Base-by-base conservation (phyloP, 2,888 invertebrate species). In the Agrotis exclamationis region DNA sequence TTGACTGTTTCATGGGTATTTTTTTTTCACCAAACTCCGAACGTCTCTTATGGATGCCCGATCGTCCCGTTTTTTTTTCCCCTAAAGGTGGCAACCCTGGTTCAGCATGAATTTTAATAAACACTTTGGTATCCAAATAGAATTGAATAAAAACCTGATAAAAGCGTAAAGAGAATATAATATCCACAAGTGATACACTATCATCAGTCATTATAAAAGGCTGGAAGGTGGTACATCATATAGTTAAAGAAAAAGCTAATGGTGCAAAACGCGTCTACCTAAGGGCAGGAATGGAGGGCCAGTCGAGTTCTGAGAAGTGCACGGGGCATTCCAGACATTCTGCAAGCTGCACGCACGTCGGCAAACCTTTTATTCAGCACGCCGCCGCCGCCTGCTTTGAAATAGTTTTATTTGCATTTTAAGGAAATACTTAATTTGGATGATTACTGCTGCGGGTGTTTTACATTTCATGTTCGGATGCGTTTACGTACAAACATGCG, bases 361-460 rank as follows among this genome's bases (percentile, higher is more conserved):
- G 57, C 74, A 74, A 76, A 76, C 80, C 79, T 76, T 78, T 85
- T 85, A 85, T 73, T 71, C 79, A 69, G 53, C 63, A 77, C 80
- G 64, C 71, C 83, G 81, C 71, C 83, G 81, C 83, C 84, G 84
- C 81, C 76, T 79, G 83, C 85, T 83, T 88, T 77, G 79, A 80
- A 88, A 90, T 87, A 77, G 86, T 88, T 89, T 89, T 87, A 87
- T 89, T 90, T 89, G 86, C 85, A 86, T 88, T 89, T 88, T 85
- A 82, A 89, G 88, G 86, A 88, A 90, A 86, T 87, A n/a, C n/a
- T n/a, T n/a, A 71, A 83, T 87, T 86, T 80, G 70, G 78, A 85
- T 81, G 73, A 83, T 74, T 77, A 51, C 74, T 22, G 59, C 73
- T 83, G 82, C 79, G 84, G 83, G 83, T 84, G 72, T 76, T 86